Base-by-base conservation (phyloP, 2,888 invertebrate genomes). In the Luffia ferchaultella region DNA sequence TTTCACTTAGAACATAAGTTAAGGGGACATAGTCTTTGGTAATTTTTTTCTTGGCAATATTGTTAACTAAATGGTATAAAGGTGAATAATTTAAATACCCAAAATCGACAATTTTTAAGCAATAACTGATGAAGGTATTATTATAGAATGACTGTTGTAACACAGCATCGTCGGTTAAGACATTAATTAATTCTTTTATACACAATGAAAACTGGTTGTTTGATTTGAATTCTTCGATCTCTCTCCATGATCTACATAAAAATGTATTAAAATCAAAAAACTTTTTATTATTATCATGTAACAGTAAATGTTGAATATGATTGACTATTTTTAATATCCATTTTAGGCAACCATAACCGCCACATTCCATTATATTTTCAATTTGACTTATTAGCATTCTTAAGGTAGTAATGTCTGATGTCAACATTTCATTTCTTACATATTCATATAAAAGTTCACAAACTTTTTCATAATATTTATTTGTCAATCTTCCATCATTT, bases 141-240 rank as follows among this genome's bases (percentile, higher is more conserved):
- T 78, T 76, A 52, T 68, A 71, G 40, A 60, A 57, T 18, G 72
- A 48, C 15, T 59, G 60, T 17, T 62, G 60, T 40, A 77, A 43
- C 44, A 80, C 42, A 1, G 50, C 53, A 52, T 74, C 67, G 44
- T 76, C 67, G 2, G 68, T 73, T 20, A 84, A 62, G 2, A 85
- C 55, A 46, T 66, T 60, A 2, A 76, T 60, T 64, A 83, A 83
- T 54, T 76, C 71, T 60, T 73, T 60, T 50, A 84, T 73, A 57
- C 80, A 79, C 20, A 64, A 63, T 42, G 67, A 58, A 61, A 82
- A 83, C 50, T 79, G 73, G 50, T 68, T 73, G 55, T 74, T 80
- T 0, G 82, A 74, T 58, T 79, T 79, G n/a, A 84, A 55, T 54
- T 77, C 80, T 53, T 80, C 77, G 54, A 80, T 75, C 57, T 84